Conservation (phyloP, 2,888 invertebrate genomes). For the Fragum whitleyi region DNA sequence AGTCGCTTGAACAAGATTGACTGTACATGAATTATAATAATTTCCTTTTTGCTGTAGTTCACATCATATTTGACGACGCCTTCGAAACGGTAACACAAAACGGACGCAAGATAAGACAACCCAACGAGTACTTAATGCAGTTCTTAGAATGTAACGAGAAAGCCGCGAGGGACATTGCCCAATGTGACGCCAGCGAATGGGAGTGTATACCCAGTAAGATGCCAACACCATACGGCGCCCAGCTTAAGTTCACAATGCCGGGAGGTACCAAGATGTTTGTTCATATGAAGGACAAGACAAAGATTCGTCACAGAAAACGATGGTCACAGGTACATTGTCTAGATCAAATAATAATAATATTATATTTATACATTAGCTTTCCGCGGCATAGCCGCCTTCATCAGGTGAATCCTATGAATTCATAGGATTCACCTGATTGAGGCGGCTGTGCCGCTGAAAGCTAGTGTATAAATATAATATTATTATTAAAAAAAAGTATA, state of each 20-base stretch:
- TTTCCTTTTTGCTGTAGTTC: slow-evolving; percentile 89
- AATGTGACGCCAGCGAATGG: slow-evolving; percentile 88
- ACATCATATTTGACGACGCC: slow-evolving; percentile 99
- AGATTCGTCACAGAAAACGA: slow-evolving; percentile 98
- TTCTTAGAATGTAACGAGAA: slow-evolving; percentile 91
- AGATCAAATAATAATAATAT: no score
- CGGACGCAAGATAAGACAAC: slow-evolving; percentile 90
- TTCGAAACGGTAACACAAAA: slow-evolving; percentile 93
- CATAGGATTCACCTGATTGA: no score
- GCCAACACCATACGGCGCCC: slow-evolving; percentile 97
- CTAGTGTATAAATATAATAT: no score
- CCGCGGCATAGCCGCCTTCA: no score
- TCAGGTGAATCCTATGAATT: no score
- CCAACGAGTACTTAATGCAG: slow-evolving; percentile 97
- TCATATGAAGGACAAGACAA: slow-evolving; percentile 98
- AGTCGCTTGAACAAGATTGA: no score
- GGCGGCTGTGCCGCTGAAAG: no score
- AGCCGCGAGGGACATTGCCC: slow-evolving; percentile 71
- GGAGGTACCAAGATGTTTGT: slow-evolving; percentile 98
- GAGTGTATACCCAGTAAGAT: slow-evolving; percentile 93
- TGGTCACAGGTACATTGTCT: slow-evolving; percentile 94
- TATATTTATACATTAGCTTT: no score
- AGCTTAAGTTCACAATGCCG: slow-evolving; percentile 96
- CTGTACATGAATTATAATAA: no score
- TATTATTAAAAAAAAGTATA: no score